Base-by-base conservation (phyloP, 2,797 vertebrate genomes). In the Brotula barbata region DNA sequence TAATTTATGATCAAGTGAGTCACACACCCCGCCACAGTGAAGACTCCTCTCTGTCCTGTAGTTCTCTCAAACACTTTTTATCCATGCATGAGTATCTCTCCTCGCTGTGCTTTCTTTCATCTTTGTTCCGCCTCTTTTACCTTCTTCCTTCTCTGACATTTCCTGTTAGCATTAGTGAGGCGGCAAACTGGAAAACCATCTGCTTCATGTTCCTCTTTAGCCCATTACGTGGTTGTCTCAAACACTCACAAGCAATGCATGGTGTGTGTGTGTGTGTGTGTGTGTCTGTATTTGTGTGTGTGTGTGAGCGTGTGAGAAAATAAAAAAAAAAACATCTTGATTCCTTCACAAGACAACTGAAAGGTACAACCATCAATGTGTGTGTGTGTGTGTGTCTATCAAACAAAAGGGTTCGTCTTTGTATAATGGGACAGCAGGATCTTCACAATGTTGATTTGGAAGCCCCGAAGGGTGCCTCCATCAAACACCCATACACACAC, bases 391-490 rank as follows among this genome's bases (percentile, higher is more conserved):
- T 71, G 44, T 62, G 58, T 64, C 49, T 54, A 11, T 80, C 57
- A 53, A 41, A 71, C 60, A 77, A 69, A 81, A 73, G 74, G 72
- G 53, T 73, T 82, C 47, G 67, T 78, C 72, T 78, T 67, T 78
- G 74, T 76, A 83, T 83, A 86, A 85, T 85, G 70, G 78, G 79
- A 82, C 85, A 81, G 87, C 84, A 19, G 80, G 87, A 87, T 85
- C 84, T 85, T 85, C 83, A 86, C 82, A 79, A 66, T 78, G 84
- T 88, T 88, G 87, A 88, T 88, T 89, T 79, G 75, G 75, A 79
- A 59, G 58, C 78, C 73, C 68, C 47, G 15, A 73, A 81, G 80
- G 80, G 70, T 64, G 79, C 71, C 77, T 48, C 64, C 77, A 75
- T 83, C 79, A 71, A 75, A 78, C 67, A 78, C 55, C 17, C 61